Conservation (phyloP, 2,797 vertebrate genomes). For the Esox masquinongy region DNA sequence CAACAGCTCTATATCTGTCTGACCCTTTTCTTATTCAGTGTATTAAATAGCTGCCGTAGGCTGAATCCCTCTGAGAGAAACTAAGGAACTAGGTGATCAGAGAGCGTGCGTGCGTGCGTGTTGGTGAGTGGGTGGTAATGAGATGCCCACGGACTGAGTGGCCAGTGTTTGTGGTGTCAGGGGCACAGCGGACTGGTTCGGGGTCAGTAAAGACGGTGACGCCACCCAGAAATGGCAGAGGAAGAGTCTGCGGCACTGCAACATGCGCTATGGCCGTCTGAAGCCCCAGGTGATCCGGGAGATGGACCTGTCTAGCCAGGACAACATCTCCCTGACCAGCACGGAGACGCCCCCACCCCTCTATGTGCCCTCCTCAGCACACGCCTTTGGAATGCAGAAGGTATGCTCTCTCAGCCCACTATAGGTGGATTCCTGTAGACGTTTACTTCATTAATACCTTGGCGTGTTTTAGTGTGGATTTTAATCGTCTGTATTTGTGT, state of each 20-base stretch:
- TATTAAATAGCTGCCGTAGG: background rate
- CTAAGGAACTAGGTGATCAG: background rate
- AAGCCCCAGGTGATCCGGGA: conserved; percentile 95
- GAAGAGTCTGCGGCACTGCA: conserved; percentile 97
- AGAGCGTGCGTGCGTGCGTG: conserved; percentile 11
- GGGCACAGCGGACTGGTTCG: conserved; percentile 98
- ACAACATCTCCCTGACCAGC: conserved; percentile 95
- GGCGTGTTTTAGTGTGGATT: background rate
- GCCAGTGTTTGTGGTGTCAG: conserved; percentile 69
- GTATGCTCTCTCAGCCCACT: conserved; percentile 57
- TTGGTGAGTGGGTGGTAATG: conserved; percentile 6
- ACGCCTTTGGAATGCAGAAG: conserved; percentile 89
- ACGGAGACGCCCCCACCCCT: conserved; percentile 95
- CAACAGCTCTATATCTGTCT: conserved; percentile 18
- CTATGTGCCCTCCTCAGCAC: conserved; percentile 81
- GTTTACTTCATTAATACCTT: background rate
- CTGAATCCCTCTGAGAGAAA: background rate
- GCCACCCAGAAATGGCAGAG: conserved; percentile 98
- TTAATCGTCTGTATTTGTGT: background rate
- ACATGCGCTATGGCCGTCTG: conserved; percentile 93
- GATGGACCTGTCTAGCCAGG: conserved; percentile 96
- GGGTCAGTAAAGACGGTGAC: conserved; percentile 93
- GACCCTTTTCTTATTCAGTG: conserved; percentile 3
- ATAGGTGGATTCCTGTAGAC: background rate
- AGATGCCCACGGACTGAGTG: conserved; percentile 35